Conservation (phyloP, 2,113 vertebrate genomes). For the Hydrolagus affinis region DNA sequence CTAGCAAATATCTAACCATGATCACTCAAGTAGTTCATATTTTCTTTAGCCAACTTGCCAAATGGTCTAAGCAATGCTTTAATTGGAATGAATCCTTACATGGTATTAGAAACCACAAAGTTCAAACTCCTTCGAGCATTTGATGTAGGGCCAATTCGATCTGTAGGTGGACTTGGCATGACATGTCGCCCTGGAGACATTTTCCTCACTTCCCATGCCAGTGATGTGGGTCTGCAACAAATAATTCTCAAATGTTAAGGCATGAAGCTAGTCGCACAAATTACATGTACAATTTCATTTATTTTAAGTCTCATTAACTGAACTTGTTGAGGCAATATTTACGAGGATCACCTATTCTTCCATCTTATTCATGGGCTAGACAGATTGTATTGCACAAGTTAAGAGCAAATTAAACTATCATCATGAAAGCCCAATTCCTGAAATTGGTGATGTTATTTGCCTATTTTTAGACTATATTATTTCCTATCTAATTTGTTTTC, state of each 20-base stretch:
- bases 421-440: neutral
- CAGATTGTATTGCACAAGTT: neutral
- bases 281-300: neutral
- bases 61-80: neutral
- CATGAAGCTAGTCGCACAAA: neutral
- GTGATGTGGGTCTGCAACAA: conserved; percentile 76
- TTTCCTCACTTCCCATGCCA: conserved; percentile 97
- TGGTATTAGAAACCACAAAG: conserved; percentile 61
- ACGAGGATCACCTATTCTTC: neutral
- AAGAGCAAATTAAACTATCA: neutral
- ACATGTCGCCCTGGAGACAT: conserved; percentile 97
- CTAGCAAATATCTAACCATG: neutral
- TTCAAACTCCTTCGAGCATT: conserved; percentile 77
- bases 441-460: neutral
- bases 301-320: neutral
- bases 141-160: conserved; percentile 77
- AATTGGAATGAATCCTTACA: conserved; percentile 20
- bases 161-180: conserved; percentile 80
- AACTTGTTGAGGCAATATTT: neutral
- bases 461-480: neutral
- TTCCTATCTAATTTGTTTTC: neutral
- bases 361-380: neutral
- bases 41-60: neutral
- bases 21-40: neutral
- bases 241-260: neutral